A percentile compares a stretch with the other conserved stretches of the same genome.
Conservation (phyloP, 2,797 vertebrate genomes). For the Notolepis coatsorum region DNA sequence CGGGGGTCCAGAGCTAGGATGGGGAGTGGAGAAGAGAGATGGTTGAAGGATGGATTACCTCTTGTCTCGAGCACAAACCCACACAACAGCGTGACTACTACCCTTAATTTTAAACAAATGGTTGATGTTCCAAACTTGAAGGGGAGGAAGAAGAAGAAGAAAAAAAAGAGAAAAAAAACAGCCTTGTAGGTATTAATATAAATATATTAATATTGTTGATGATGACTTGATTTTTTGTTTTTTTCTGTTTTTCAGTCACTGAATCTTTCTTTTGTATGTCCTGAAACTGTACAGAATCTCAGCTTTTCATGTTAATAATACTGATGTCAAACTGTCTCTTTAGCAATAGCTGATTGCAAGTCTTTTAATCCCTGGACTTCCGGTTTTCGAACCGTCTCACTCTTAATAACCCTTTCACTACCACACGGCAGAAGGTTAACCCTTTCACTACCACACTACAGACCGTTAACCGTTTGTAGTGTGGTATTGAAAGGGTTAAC, state of each 20-base stretch:
- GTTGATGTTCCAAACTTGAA: slow-evolving; percentile 81
- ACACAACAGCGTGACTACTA: slow-evolving; percentile 71
- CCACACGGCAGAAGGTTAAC: slow-evolving; percentile 56
- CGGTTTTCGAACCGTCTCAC: slow-evolving; percentile 36
- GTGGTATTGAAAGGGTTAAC: no score
- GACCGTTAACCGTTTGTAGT: no score
- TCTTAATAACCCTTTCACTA: slow-evolving; percentile 11
- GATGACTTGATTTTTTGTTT: slow-evolving; percentile 58
- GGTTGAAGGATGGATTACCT: slow-evolving; percentile 36
- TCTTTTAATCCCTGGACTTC: slow-evolving; percentile 51
- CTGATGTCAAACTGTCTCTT: slow-evolving; percentile 69
- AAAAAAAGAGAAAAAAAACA: slow-evolving; percentile 72
- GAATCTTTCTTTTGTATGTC: slow-evolving; percentile 76
- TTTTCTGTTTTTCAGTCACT: slow-evolving; percentile 64
- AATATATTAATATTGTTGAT: slow-evolving; percentile 83
- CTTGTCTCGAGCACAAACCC: slow-evolving; percentile 56
- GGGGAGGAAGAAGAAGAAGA: slow-evolving; percentile 47
- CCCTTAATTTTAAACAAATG: slow-evolving; percentile 77
- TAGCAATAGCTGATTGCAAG: slow-evolving; percentile 65
- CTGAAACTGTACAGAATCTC: slow-evolving; percentile 79
- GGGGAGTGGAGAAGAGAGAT: slow-evolving; percentile 17
- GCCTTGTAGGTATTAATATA: slow-evolving; percentile 88
- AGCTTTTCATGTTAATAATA: slow-evolving; percentile 74
- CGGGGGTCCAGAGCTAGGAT: slow-evolving; percentile 51
- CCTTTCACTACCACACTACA: slow-evolving; percentile 18